A percentile compares a stretch with the other conserved stretches of the same genome.
Conservation (phyloP, 2,888 invertebrate species). For the Tachystola acroxantha region DNA sequence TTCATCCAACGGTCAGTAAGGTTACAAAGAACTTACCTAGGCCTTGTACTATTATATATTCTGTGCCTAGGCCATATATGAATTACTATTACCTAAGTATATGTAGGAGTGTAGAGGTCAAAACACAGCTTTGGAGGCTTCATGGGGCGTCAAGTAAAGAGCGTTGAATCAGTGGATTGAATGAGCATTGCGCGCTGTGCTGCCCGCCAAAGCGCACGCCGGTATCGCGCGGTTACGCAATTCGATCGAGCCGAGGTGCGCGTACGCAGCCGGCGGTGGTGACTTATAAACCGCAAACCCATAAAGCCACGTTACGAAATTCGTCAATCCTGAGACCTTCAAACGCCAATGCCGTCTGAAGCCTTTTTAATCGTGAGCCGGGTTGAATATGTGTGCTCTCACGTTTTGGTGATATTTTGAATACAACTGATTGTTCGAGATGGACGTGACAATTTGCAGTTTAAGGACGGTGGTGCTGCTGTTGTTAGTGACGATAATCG, state of each 20-base stretch:
- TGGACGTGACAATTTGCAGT: slow-evolving; percentile 38
- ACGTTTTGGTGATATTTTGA: slow-evolving; percentile 43
- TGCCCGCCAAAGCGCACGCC: slow-evolving; percentile 59
- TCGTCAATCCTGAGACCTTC: slow-evolving; percentile 55
- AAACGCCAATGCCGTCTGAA: slow-evolving; percentile 53
- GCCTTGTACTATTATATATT: no score
- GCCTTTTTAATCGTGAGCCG: slow-evolving; percentile 42
- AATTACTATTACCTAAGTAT: no score
- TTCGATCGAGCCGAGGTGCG: slow-evolving; percentile 9
- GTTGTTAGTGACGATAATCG: slow-evolving; percentile 42
- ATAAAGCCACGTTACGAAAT: slow-evolving; percentile 46
- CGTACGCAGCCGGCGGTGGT: slow-evolving; percentile 32
- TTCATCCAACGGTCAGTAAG: no score
- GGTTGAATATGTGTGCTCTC: slow-evolving; percentile 47
- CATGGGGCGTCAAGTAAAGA: slow-evolving; percentile 11
- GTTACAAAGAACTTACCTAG: no score
- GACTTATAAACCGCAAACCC: slow-evolving; percentile 36
- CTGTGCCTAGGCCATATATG: no score
- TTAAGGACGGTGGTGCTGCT: slow-evolving; percentile 39
- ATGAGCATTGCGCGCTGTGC: slow-evolving; percentile 56
- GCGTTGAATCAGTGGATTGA: slow-evolving; percentile 22
- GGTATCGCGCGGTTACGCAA: slow-evolving; percentile 38
- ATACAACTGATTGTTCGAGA: slow-evolving; percentile 34
- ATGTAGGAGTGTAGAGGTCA: slow-evolving; percentile 16
- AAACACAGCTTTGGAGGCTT: slow-evolving; percentile 19